Evolutionary conservation across 2,113 vertebrate species (phyloP).

Genomic region (Phalacrocorax brasilianus): DNA sequence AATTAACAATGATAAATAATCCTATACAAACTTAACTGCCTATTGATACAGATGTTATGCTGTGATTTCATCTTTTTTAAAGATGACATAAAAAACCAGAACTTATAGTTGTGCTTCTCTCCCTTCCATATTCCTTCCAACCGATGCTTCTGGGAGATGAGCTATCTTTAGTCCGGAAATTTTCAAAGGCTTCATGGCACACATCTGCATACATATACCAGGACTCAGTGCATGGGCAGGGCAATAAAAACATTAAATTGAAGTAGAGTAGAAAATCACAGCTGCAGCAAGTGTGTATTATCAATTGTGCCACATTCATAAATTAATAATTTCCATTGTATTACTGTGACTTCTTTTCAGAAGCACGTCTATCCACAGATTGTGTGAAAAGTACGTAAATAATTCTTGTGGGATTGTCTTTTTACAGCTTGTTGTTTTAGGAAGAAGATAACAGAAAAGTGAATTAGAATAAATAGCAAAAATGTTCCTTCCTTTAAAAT

Average conservation of each 20-base stretch:
- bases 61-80: background rate
- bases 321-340: conserved; percentile 48
- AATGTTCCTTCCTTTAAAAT: background rate
- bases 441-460: background rate
- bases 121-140: background rate
- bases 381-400: conserved; percentile 20
- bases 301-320: conserved; percentile 22
- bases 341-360: conserved; percentile 26
- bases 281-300: conserved; percentile 14
- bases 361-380: background rate
- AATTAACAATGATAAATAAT: conserved; percentile 5
- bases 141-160: background rate
- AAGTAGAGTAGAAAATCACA: conserved; percentile 34
- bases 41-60: background rate
- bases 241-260: conserved; percentile 34
- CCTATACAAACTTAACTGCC: background rate
- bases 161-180: background rate
- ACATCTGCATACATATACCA: background rate
- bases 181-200: conserved; percentile 9
- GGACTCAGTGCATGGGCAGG: background rate
- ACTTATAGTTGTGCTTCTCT: background rate
- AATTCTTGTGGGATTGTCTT: conserved; percentile 19
- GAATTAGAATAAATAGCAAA: conserved; percentile 16
- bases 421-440: background rate
- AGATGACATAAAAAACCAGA: background rate